A percentile compares a stretch with the other conserved stretches of the same genome.
Evolutionary conservation across 2,113 vertebrate genomes (phyloP).

Genomic region (Delphinus delphis): DNA sequence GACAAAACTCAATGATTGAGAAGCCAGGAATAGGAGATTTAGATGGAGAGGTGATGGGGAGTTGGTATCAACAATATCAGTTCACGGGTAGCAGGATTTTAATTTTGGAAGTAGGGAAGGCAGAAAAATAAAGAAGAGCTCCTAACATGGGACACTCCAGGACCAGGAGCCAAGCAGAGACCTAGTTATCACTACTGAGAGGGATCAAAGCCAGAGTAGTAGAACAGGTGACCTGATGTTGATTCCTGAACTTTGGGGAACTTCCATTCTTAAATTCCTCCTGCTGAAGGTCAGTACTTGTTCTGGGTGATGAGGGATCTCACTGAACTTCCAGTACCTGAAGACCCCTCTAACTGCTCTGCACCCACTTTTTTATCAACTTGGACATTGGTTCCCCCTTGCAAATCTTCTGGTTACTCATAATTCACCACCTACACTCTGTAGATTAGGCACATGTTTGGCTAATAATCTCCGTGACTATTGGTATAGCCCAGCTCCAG

Average conservation of each 20-base stretch:
- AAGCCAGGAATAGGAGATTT: background rate
- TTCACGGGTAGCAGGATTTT: background rate
- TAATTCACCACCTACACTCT: constrained; percentile 1
- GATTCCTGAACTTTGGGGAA: background rate
- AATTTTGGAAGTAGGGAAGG: background rate
- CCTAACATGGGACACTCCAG: background rate
- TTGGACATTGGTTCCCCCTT: background rate
- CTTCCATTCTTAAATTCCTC: background rate
- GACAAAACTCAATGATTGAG: background rate
- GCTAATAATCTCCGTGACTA: constrained; percentile 47
- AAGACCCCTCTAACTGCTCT: background rate
- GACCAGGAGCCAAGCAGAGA: background rate
- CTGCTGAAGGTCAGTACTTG: background rate
- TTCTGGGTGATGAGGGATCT: background rate
- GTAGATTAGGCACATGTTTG: constrained; percentile 43
- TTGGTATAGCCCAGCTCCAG: background rate
- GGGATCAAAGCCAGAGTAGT: background rate
- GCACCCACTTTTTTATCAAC: background rate
- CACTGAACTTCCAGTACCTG: background rate
- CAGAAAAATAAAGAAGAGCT: background rate
- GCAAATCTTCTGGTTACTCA: background rate
- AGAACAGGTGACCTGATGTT: background rate
- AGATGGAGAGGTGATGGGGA: background rate
- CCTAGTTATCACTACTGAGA: background rate
- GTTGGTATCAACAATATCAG: background rate